phyloP scores from a whole-genome alignment of 2,797 vertebrate species.

The Aldrovandia affinis region DNA sequence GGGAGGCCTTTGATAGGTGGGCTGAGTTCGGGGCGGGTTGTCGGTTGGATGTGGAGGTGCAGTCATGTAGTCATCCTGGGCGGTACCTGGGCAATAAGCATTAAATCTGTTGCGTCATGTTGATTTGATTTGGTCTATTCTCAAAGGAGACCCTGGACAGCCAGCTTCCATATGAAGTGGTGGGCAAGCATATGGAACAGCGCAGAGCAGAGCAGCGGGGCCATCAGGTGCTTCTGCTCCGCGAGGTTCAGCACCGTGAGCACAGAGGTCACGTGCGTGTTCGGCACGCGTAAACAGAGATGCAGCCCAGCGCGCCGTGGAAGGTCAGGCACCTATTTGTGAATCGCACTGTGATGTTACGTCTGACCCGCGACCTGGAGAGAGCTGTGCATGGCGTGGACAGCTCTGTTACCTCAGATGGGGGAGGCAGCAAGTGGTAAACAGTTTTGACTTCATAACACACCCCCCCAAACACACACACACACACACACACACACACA shows the following conservation, averaged over 20 bases:
- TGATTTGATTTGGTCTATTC: neutral
- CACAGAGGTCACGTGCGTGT: neutral
- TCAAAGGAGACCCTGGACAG: neutral
- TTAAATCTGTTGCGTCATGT: neutral
- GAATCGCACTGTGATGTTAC: neutral
- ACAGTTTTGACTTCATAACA: neutral
- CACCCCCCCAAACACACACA: neutral
- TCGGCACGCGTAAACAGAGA: neutral
- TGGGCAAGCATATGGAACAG: neutral
- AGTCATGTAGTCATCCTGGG: neutral
- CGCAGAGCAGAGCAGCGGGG: neutral
- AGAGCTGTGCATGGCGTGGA: neutral
- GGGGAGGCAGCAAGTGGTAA: neutral
- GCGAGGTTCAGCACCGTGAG: neutral
- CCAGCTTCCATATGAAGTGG: too few species aligned
- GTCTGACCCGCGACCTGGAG: neutral
- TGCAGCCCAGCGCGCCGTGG: neutral
- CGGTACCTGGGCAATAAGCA: too few species aligned
- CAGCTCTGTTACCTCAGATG: neutral
- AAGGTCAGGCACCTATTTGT: constrained; percentile 15
- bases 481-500: neutral
- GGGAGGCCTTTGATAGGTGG: neutral
- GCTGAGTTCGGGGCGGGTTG: neutral
- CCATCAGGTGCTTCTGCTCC: neutral
- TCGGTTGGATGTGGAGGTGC: neutral